Conservation (phyloP, 2,797 vertebrate genomes). For the Thamnophis elegans region DNA sequence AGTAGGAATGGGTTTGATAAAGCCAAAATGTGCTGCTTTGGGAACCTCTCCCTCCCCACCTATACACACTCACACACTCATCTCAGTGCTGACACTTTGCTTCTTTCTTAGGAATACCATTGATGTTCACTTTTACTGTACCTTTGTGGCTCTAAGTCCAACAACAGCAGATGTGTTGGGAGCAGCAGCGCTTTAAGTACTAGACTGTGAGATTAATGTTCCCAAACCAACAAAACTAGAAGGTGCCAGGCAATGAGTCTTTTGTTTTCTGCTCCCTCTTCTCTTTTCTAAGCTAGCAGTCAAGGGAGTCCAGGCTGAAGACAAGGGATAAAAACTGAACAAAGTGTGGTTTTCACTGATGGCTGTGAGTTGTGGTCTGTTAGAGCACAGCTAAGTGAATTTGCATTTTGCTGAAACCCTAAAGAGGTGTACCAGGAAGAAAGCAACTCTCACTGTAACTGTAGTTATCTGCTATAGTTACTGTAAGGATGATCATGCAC, state of each 20-base stretch:
- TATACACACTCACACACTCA: accelerated
- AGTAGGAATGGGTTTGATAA: neutral
- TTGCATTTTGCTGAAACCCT: neutral
- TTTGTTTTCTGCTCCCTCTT: neutral
- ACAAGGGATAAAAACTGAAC: neutral
- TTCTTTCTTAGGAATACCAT: constrained; percentile 23
- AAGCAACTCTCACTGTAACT: neutral
- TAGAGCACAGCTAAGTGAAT: neutral
- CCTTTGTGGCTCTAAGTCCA: constrained; percentile 16
- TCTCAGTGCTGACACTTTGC: constrained; percentile 13
- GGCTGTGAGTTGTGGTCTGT: neutral
- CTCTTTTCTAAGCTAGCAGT: neutral
- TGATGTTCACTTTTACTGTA: constrained; percentile 18
- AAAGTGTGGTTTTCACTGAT: neutral
- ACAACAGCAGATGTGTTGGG: constrained; percentile 14
- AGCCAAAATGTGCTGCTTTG: constrained; percentile 2
- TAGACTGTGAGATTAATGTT: constrained; percentile 29
- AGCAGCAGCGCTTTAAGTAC: constrained; percentile 16
- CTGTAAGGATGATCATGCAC: neutral
- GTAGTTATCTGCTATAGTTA: neutral
- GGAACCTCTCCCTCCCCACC: neutral
- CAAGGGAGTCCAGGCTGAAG: neutral
- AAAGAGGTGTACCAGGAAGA: neutral
- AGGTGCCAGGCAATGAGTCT: neutral
- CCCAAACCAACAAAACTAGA: constrained; percentile 15